phyloP scores from a whole-genome alignment of 2,888 invertebrate genomes.

The Panopea generosa region DNA sequence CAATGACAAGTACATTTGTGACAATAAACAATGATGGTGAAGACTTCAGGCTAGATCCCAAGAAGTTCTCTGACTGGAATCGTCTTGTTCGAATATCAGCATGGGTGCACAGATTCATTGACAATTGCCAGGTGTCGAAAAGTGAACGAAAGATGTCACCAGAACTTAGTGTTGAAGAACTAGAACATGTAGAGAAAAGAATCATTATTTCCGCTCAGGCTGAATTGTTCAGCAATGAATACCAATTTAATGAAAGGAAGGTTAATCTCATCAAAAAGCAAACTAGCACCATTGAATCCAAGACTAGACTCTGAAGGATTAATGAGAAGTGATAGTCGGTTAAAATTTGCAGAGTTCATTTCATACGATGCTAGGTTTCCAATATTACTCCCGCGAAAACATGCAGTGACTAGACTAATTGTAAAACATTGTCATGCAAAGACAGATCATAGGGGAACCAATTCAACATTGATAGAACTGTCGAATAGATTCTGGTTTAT shows the following conservation, averaged over 20 bases:
- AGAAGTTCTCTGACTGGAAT: slow-evolving; percentile 4
- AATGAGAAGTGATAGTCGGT: slow-evolving; percentile 20
- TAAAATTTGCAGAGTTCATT: slow-evolving; percentile 35
- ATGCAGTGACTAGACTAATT: slow-evolving; percentile 34
- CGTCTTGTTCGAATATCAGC: slow-evolving; percentile 1
- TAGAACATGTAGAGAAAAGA: background rate
- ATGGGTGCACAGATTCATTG: slow-evolving; percentile 11
- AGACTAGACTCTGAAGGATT: slow-evolving; percentile 31
- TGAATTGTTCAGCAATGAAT: slow-evolving; percentile 19
- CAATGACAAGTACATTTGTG: no score
- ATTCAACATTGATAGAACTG: slow-evolving; percentile 33
- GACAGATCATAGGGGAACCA: slow-evolving; percentile 21
- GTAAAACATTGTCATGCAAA: slow-evolving; percentile 37
- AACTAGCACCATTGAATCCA: slow-evolving; percentile 34
- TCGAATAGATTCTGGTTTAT: slow-evolving; percentile 43
- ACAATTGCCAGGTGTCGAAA: background rate
- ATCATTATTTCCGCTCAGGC: slow-evolving; percentile 6
- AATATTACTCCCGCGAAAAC: slow-evolving; percentile 37
- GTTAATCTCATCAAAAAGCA: slow-evolving; percentile 12
- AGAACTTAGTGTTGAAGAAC: background rate
- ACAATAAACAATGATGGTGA: no score
- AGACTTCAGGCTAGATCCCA: no score
- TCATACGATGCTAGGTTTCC: slow-evolving; percentile 34
- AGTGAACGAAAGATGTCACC: slow-evolving; percentile 5
- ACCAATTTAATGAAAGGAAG: slow-evolving; percentile 8